Evolutionary conservation across 64 coral and sea anemone species (phyloP).

Genomic region (Dendronephthya gigantea): DNA sequence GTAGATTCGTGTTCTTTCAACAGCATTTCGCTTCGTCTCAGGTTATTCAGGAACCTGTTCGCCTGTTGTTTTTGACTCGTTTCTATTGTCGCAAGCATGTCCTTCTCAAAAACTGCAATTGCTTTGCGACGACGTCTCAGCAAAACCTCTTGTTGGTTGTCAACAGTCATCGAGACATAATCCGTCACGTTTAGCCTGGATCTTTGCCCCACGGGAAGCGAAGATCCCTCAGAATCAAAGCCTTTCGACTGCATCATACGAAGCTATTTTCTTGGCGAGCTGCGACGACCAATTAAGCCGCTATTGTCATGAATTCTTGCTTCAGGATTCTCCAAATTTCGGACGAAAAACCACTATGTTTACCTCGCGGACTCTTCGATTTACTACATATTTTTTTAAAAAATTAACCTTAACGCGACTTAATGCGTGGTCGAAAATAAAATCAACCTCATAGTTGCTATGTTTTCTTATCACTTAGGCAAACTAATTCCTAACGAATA

Average conservation of each 20-base stretch:
- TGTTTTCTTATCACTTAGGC: background rate
- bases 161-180: background rate
- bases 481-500: background rate
- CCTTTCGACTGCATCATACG: no score
- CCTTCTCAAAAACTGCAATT: background rate
- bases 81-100: background rate
- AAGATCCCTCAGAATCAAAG: no score
- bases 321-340: no score
- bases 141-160: background rate
- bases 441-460: background rate
- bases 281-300: no score
- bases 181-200: background rate
- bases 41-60: background rate
- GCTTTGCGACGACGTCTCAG: background rate
- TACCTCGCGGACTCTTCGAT: no score
- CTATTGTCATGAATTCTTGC: no score
- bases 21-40: background rate
- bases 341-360: no score
- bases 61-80: background rate
- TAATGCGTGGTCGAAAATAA: background rate
- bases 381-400: background rate
- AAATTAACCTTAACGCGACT: background rate
- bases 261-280: no score
- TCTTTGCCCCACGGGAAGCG: background rate
- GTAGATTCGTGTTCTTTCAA: conserved; percentile 1